Base-by-base conservation (phyloP, 2,113 vertebrate species). In the Colistium nudipinnis region DNA sequence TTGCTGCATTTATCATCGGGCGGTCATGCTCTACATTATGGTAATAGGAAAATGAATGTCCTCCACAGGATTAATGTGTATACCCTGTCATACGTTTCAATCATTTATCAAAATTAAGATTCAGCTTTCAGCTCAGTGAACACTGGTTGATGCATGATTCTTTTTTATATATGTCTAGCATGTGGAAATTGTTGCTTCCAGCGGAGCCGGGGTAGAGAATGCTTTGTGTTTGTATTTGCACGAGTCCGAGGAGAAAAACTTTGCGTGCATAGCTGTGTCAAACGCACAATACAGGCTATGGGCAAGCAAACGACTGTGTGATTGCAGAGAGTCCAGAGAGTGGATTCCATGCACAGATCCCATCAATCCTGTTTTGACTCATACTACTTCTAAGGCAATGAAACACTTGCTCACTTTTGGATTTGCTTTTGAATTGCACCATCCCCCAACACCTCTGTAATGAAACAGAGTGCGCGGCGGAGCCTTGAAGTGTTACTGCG, bases 41-140 rank as follows among this genome's bases (percentile, higher is more conserved):
- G 85, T 92, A 92, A 92, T 91, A 87, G 84, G 88, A 89, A 91
- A 92, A 93, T 90, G 87, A 90, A 87, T 90, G 89, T 87, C 90
- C 87, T 90, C 87, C 70, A 60, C 80, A 84, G 90, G 89, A 92
- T 91, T 90, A 91, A 93, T 93, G 90, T 76, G 87, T 90, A 85
- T 91, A 89, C 84, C 84, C 84, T 89, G 89, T 91, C 90, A 85
- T 89, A 90, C 69, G 80, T 90, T 90, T 88, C 84, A 90, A 92
- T 91, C 87, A 90, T 92, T 91, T 89, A 90, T 91, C 92, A 89
- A 87, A 87, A 91, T 92, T 89, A 91, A 85, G 83, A 80, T 75
- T 82, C 41, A 20, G 74, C 73, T 78, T 85, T 81, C 78, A 82
- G 80, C 78, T 81, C 76, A 70, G 13, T 57, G 77, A 64, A 62